A percentile compares a stretch with the other conserved stretches of the same genome.
Evolutionary conservation across 2,888 invertebrate genomes (phyloP).

Genomic region (Coenonympha arcania): DNA sequence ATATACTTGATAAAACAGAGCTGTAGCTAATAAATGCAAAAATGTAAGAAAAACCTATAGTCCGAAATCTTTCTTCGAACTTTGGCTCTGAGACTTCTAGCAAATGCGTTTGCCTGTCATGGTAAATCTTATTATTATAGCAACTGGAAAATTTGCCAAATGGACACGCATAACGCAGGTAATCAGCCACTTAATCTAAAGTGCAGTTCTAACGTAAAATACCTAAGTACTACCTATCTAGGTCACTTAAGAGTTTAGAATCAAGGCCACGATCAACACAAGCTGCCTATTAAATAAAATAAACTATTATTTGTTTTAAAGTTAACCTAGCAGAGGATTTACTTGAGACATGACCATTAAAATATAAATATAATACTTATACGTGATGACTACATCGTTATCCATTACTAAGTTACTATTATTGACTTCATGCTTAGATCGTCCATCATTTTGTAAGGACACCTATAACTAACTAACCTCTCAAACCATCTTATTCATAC

Average conservation of each 20-base stretch:
- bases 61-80: no score
- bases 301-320: conserved; percentile 14
- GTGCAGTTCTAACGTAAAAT: conserved; percentile 12
- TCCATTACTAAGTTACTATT: conserved; percentile 8
- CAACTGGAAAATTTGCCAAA: conserved; percentile 13
- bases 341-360: conserved; percentile 17
- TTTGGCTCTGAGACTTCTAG: no score
- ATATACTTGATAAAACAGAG: no score
- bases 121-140: neutral
- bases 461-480: no score
- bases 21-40: no score
- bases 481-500: no score
- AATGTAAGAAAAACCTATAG: no score
- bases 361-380: conserved; percentile 6
- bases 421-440: neutral
- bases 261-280: conserved; percentile 19
- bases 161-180: no score
- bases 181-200: conserved; percentile 24
- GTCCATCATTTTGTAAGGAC: neutral
- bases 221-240: conserved; percentile 6
- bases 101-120: no score
- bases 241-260: conserved; percentile 20
- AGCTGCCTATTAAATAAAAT: neutral
- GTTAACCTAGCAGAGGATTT: conserved; percentile 13
- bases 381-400: conserved; percentile 13